These are phyloP conservation scores for Pyrocoelia pectoralis DNA, from an alignment of 2,888 invertebrate genomes.

Conservation along the genomic window DNA sequence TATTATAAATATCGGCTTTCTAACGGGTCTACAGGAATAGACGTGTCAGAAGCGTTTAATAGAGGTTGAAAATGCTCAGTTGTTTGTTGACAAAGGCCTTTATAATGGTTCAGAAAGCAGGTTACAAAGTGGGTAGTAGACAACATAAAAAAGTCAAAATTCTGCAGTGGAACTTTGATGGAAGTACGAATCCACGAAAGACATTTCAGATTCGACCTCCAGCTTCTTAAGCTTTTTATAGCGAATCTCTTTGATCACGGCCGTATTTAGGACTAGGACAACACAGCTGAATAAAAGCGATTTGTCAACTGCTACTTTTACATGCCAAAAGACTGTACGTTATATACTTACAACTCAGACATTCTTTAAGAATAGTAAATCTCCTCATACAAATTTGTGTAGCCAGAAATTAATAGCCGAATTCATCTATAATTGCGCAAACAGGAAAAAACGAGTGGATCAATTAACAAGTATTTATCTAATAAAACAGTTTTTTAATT, in stretches of 20 bases:
- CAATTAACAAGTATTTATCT: neutral
- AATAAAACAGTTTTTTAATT: neutral
- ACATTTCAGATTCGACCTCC: constrained; percentile 12
- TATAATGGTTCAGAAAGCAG: constrained; percentile 5
- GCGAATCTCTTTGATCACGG: constrained; percentile 16
- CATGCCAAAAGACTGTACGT: neutral
- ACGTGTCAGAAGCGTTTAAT: constrained; percentile 23
- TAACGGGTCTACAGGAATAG: neutral
- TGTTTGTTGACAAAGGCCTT: constrained; percentile 19
- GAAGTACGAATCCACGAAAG: constrained; percentile 8
- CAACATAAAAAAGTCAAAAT: constrained; percentile 8
- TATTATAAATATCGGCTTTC: neutral
- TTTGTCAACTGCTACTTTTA: constrained; percentile 13
- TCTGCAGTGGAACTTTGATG: constrained; percentile 4
- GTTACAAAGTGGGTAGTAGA: constrained; percentile 1
- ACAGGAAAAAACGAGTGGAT: too few species aligned
- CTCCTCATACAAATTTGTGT: neutral
- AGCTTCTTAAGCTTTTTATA: constrained; percentile 19
- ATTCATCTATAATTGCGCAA: neutral
- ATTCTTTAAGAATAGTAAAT: neutral
- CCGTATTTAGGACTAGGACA: constrained; percentile 16
- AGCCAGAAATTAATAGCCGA: neutral
- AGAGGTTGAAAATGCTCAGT: constrained; percentile 21
- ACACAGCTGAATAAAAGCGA: constrained; percentile 14
- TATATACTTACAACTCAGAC: constrained; percentile 1